Evolutionary conservation across 2,888 invertebrate genomes (phyloP), one percentile per base, ranked within the genome.

Genomic region (Heliconius aoede): DNA sequence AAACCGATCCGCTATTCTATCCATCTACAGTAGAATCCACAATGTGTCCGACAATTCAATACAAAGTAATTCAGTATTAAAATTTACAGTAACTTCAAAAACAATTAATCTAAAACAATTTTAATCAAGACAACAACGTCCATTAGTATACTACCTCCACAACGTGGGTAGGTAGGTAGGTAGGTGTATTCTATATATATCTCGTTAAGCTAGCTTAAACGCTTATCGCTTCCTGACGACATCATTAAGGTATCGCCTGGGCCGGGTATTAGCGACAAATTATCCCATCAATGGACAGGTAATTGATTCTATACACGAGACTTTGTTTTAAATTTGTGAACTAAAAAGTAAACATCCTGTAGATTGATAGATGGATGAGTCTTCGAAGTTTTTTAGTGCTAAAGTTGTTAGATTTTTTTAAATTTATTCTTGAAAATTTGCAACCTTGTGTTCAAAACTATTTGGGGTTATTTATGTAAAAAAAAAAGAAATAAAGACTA

Each of bases 251-350:
- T 89, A 92, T 92, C 89, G 91, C 95, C 87, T 88, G 79, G 79
- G 76, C 78, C 71, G 82, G 89, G 90, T 65, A 90, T 95, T 91
- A 94, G 88, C 91, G 92, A 95, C 95, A 95, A 95, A 95, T 95
- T 95, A 95, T 91, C 90, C 93, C 93, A 95, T 95, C 94, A 92
- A 88, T 90, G 91, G 88, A 89, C 91, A 92, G 92, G 93, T 95
- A 95, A 95, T 95, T 95, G 95, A 95, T 95, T 94, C 89, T 88
- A 89, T 92, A 86, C 88, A 82, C 82, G 81, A 85, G 85, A 86
- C 86, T 85, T 86, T 77, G 78, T 80, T 81, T 80, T 80, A 80
- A 81, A 60, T 78, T 73, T 74, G 51, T 26, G n/a, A 68, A 36
- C 46, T 51, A 69, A 69, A 69, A 69, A 69, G 55, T 51, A 69